Conservation (phyloP, 2,888 invertebrate genomes). For the Nasonovia ribisnigri region DNA sequence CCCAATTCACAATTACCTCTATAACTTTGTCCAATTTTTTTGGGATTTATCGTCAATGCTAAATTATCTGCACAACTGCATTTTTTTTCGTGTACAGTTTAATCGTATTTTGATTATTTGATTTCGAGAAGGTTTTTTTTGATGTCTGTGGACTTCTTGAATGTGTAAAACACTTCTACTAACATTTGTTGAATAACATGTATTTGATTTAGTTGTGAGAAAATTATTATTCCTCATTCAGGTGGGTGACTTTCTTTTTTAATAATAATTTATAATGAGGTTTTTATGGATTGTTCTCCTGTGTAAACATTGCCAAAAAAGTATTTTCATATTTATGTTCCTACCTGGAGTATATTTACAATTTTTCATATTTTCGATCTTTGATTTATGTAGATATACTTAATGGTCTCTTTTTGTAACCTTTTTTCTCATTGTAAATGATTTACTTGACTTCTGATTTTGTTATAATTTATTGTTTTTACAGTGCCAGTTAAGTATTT, state of each 20-base stretch:
- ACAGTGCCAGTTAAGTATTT: background rate
- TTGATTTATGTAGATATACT: background rate
- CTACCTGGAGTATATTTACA: background rate
- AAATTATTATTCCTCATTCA: background rate
- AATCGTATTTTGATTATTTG: background rate
- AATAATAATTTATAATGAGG: background rate
- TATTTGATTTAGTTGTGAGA: background rate
- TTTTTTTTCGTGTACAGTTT: background rate
- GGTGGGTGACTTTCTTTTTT: background rate
- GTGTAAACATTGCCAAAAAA: background rate
- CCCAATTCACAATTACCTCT: background rate
- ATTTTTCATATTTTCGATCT: background rate
- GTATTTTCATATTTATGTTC: background rate
- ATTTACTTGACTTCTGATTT: background rate
- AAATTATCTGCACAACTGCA: background rate
- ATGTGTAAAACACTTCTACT: background rate
- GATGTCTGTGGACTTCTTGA: background rate
- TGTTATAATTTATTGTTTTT: background rate
- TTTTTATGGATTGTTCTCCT: background rate
- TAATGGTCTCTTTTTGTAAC: background rate
- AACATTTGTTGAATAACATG: background rate
- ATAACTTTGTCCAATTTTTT: background rate
- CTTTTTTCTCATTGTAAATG: background rate
- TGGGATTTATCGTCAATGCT: background rate
- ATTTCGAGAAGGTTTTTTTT: background rate